Evolutionary conservation across 2,797 vertebrate species (phyloP), one percentile per base, ranked within the genome.

Genomic region (Pagetopsis macropterus): DNA sequence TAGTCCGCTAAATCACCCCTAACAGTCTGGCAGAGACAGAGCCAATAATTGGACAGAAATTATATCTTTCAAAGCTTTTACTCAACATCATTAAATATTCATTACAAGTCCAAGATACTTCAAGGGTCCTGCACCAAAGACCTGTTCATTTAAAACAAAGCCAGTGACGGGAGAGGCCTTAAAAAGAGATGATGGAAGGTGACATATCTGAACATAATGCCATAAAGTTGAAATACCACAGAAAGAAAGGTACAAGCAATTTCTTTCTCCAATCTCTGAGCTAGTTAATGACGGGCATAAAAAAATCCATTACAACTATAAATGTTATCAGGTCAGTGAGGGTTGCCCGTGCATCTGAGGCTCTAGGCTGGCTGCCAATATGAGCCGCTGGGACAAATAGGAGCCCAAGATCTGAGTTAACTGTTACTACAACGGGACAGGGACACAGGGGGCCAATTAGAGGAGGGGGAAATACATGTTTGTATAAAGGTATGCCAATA

Each of bases 281-380:
- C 64, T 65, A 93, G 91, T 95, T 95, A 95, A 95, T 95, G 95
- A 94, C 81, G 2, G 90, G 91, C 91, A 95, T 95, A 94, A 95
- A 95, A 93, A 95, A 95, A 94, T 92, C 95, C 94, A 95, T 95
- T 95, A 95, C 92, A 93, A 94, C 95, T 93, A 94, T 94, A 95
- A 95, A 95, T 94, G 95, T 94, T 95, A 95, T 95, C 93, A 89
- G 94, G 94, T 94, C 93, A 93, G 89, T 45, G 84, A 89, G 91
- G 91, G 92, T 84, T 89, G 88, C 84, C 75, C 82, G 87, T 88
- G 90, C 83, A 91, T 88, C 84, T 82, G 87, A 89, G 81, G 83
- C 84, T 73, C 75, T 27, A 51, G 75, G 87, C 88, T 76, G 27
- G 45, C 14, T 61, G 85, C 83, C 86, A 78, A 70, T 88, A 84